These are phyloP conservation scores for Mamestra configurata DNA, from an alignment of 1,140 invertebrate genomes.

Conservation along the genomic window DNA sequence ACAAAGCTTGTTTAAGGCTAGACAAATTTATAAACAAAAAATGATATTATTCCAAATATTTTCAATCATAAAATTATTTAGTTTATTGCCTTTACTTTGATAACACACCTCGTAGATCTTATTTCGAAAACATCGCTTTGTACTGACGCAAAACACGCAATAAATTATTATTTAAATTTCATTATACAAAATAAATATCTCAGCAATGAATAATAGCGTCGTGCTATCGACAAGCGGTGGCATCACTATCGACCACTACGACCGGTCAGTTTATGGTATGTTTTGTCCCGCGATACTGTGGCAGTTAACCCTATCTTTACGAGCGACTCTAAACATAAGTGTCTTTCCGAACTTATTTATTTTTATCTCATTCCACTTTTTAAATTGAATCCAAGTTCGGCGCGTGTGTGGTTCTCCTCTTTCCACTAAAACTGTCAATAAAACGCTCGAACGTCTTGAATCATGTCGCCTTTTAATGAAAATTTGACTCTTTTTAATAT, in stretches of 20 bases:
- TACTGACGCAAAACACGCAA: conserved; percentile 28
- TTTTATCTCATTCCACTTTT: conserved; percentile 86
- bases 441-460: conserved; percentile 74
- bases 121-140: conserved; percentile 35
- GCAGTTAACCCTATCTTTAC: conserved; percentile 87
- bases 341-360: conserved; percentile 86
- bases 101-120: conserved; percentile 39
- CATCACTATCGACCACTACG: conserved; percentile 69
- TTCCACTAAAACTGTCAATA: conserved; percentile 84
- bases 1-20: too few relatives aligned
- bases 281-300: conserved; percentile 82
- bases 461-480: conserved; percentile 81
- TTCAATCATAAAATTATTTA: conserved; percentile 26
- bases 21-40: background rate
- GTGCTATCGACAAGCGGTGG: conserved; percentile 55
- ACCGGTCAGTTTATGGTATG: conserved; percentile 85
- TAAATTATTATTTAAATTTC: conserved; percentile 48
- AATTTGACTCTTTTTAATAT: conserved; percentile 77
- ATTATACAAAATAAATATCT: conserved; percentile 32
- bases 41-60: background rate
- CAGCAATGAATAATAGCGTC: conserved; percentile 37
- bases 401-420: conserved; percentile 81
- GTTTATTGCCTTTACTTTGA: conserved; percentile 24
- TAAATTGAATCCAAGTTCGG: conserved; percentile 85
- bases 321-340: conserved; percentile 86